A percentile compares a stretch with the other conserved stretches of the same genome.
Conservation (phyloP, 2,888 invertebrate genomes). For the Biston betularia region DNA sequence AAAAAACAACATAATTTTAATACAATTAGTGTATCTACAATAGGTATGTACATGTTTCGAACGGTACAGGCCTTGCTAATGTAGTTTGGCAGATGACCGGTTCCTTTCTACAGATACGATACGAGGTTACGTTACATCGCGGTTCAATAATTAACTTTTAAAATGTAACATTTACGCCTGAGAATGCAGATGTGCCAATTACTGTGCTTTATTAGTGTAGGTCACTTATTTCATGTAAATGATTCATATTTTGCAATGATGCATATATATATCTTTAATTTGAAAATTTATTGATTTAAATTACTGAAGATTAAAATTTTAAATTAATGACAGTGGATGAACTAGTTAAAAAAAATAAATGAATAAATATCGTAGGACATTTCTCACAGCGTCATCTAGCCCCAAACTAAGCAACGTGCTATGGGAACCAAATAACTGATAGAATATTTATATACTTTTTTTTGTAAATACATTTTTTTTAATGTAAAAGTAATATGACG, state of each 20-base stretch:
- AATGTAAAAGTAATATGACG: too few species aligned
- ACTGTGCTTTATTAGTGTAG: neutral
- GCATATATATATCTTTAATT: neutral
- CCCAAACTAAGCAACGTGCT: too few species aligned
- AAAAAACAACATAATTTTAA: too few species aligned
- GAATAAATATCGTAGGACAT: too few species aligned
- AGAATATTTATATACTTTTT: too few species aligned
- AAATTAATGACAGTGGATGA: too few species aligned
- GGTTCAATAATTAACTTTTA: conserved; percentile 33
- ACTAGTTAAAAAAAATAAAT: too few species aligned
- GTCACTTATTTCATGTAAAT: conserved; percentile 4
- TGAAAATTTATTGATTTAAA: neutral
- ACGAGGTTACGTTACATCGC: conserved; percentile 42
- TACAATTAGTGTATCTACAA: neutral
- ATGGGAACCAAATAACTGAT: too few species aligned
- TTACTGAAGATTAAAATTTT: neutral
- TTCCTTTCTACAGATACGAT: conserved; percentile 41
- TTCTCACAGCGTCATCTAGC: too few species aligned
- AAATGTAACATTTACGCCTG: conserved; percentile 29
- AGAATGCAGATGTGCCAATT: conserved; percentile 17
- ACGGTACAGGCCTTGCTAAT: conserved; percentile 39
- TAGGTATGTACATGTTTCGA: neutral
- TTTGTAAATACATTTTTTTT: too few species aligned
- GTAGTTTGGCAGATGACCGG: conserved; percentile 45
- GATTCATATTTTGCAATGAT: neutral